phyloP scores from a whole-genome alignment of 2,113 vertebrate species.

The Passerina amoena region DNA sequence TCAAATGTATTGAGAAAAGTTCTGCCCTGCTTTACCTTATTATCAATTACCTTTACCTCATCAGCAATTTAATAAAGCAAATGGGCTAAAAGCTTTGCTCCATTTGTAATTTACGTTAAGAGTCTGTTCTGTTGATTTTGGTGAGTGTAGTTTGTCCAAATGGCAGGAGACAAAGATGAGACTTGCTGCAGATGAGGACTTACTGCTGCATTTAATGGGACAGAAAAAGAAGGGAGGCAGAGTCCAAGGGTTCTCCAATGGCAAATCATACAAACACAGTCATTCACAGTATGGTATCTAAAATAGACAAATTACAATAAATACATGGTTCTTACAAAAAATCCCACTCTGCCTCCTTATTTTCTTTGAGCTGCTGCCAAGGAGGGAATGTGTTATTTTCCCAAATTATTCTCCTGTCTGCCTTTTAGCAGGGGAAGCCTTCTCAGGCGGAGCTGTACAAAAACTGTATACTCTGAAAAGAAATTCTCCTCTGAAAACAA shows the following conservation, averaged over 20 bases:
- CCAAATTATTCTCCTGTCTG: constrained; percentile 35
- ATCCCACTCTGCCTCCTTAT: not conserved
- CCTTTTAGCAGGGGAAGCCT: not conserved
- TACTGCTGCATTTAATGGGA: not conserved
- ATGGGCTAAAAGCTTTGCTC: not conserved
- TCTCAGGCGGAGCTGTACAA: not conserved
- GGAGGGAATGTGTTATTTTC: constrained; percentile 34
- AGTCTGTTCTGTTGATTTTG: not conserved
- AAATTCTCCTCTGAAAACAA: not conserved
- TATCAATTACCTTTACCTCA: not conserved
- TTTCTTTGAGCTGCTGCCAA: constrained; percentile 55
- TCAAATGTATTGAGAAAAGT: not conserved
- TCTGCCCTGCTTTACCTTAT: not conserved
- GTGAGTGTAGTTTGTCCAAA: not conserved
- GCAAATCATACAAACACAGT: not conserved
- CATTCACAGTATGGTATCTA: not conserved
- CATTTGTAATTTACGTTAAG: not conserved
- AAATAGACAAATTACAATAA: constrained; percentile 17
- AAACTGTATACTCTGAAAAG: not conserved
- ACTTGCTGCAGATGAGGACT: not conserved
- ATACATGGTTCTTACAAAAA: not conserved
- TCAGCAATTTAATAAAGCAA: not conserved
- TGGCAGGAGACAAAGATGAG: not conserved
- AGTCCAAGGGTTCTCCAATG: not conserved
- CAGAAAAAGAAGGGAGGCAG: not conserved